Base-by-base conservation (phyloP, 2,888 invertebrate species). In the Diplazon laetatorius region DNA sequence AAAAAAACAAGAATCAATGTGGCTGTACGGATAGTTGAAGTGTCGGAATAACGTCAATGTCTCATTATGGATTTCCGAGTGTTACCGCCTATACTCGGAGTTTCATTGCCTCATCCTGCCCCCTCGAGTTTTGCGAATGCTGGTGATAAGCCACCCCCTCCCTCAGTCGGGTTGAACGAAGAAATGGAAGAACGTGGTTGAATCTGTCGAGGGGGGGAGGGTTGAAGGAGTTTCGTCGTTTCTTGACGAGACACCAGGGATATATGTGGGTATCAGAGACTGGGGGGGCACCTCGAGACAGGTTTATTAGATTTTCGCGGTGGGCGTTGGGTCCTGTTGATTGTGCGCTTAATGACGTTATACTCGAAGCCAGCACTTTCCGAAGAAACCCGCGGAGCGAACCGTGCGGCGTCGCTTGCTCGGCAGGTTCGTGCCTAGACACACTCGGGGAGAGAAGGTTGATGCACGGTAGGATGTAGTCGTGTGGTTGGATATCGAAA, bases 261-360 rank as follows among this genome's bases (percentile, higher is more conserved):
- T 87, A 86, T 84, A 81, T n/a, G 6, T 76, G 71, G 65, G 66
- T 88, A 87, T 87, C 87, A 77, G 86, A 77, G 86, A 82, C 81
- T 83, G 79, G 22, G 4, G 42, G n/a, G n/a, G n/a, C n/a, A n/a
- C n/a, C n/a, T n/a, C n/a, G n/a, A 1, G 81, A 80, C 83, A 81
- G 80, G 84, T 85, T 88, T 87, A 89, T 88, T 89, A 86, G 88
- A 89, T 89, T 89, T 88, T 84, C 85, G 80, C 83, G 83, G 82
- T 55, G 62, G 68, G 57, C 14, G 46, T 66, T 18, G 44, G 66
- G 76, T 85, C 85, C 84, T 86, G 86, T 88, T 87, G 89, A 88
- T 88, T 89, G 88, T 87, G 85, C 86, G 85, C 86, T 87, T 89
- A 89, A 89, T 87, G 83, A 82, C 84, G 86, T 89, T 89, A 89